These are phyloP conservation scores for Eufriesea mexicana DNA, from an alignment of 1,140 invertebrate genomes.

Conservation along the genomic window DNA sequence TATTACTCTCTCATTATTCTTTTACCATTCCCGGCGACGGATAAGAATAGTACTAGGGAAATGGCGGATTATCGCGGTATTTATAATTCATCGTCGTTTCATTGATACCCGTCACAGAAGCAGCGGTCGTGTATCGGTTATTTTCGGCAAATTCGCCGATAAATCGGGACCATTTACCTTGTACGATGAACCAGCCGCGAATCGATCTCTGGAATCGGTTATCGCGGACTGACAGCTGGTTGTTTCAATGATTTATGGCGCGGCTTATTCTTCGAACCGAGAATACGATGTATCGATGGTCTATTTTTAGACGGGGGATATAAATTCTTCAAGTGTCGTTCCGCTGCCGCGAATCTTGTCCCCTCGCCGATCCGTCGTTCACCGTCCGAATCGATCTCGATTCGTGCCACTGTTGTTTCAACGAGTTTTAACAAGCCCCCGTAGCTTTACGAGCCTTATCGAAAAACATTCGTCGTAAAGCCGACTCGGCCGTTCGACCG, in stretches of 20 bases:
- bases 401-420: not conserved
- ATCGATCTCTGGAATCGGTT: conserved; percentile 10
- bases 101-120: no score
- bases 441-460: not conserved
- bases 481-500: not conserved
- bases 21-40: not conserved
- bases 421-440: not conserved
- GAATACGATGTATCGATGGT: conserved; percentile 30
- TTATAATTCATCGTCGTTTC: no score
- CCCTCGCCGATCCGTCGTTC: not conserved
- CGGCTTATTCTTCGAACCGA: conserved; percentile 10
- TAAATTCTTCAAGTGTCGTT: conserved; percentile 30
- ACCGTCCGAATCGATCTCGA: not conserved
- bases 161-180: not conserved
- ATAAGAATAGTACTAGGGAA: not conserved
- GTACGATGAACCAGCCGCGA: not conserved
- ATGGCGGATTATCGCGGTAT: not conserved
- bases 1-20: no score
- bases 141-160: not conserved
- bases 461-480: not conserved
- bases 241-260: conserved; percentile 23
- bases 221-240: conserved; percentile 11
- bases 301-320: conserved; percentile 23
- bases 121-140: no score
- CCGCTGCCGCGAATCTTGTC: not conserved